These are phyloP conservation scores for Falco cherrug DNA, from an alignment of 2,797 vertebrate species.

Conservation along the genomic window DNA sequence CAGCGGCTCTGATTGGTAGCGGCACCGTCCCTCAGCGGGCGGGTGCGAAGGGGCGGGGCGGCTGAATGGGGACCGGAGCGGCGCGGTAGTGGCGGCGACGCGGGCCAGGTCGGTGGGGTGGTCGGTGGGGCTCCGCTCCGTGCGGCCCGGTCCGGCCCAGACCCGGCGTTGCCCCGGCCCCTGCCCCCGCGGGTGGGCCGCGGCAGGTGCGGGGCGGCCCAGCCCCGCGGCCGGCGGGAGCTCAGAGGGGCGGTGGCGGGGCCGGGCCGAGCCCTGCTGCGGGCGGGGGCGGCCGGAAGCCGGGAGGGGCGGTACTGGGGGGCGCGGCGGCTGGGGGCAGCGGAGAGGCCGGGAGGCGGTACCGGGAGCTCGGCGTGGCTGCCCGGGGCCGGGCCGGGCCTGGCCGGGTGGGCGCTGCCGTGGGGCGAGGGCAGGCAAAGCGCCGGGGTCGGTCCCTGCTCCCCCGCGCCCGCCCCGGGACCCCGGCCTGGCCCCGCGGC, in stretches of 20 bases:
- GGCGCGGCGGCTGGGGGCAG: neutral
- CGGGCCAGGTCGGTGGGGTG: neutral
- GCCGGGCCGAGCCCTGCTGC: neutral
- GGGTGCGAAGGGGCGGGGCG: conserved; percentile 49
- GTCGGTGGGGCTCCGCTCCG: neutral
- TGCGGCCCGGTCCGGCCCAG: neutral
- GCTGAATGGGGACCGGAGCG: conserved; percentile 58
- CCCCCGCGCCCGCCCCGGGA: neutral
- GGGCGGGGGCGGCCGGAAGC: neutral
- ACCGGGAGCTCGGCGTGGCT: neutral
- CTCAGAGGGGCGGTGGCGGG: neutral
- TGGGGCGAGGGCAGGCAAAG: neutral
- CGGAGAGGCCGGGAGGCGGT: neutral
- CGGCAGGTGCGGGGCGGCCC: neutral
- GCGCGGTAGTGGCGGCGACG: neutral
- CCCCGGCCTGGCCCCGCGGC: neutral
- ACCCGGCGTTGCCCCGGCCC: too few relatives aligned
- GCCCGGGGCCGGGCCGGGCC: neutral
- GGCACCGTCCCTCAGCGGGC: neutral
- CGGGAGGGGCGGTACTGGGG: neutral
- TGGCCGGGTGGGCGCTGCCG: neutral
- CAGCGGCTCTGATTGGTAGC: neutral
- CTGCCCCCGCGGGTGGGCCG: neutral
- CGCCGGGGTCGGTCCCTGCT: neutral
- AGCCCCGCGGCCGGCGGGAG: neutral